Conservation (phyloP, 1,140 invertebrate species). For the Manduca sexta region DNA sequence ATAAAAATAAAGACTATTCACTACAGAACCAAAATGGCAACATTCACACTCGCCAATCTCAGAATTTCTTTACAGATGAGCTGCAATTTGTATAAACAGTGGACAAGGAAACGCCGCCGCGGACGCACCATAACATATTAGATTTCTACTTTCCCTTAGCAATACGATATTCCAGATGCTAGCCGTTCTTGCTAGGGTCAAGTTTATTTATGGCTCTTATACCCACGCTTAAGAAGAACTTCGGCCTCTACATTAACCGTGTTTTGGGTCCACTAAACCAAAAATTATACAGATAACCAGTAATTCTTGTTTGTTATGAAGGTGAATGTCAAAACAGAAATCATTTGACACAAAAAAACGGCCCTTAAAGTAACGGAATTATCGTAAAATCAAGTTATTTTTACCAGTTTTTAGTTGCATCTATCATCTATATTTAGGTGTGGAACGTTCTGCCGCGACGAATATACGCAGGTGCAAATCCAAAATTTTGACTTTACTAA, state of each 20-base stretch:
- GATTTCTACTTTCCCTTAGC: conserved; percentile 23
- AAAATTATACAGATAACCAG: too few species aligned
- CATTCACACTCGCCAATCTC: neutral
- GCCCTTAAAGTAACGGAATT: neutral
- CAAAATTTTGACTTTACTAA: too few species aligned
- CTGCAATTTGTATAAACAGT: too few species aligned
- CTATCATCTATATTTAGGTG: too few species aligned
- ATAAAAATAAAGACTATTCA: too few species aligned
- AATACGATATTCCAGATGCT: conserved; percentile 14
- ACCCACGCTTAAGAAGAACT: neutral
- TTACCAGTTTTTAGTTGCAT: too few species aligned
- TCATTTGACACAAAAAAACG: neutral
- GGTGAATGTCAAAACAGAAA: neutral
- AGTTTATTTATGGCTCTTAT: conserved; percentile 1
- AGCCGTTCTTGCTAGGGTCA: neutral
- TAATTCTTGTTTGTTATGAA: neutral
- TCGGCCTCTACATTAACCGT: too few species aligned
- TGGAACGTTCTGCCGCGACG: too few species aligned
- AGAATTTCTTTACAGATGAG: too few species aligned
- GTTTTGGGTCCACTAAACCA: too few species aligned
- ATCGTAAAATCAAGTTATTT: neutral
- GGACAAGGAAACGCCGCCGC: neutral
- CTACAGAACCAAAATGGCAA: neutral
- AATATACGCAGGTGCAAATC: too few species aligned
- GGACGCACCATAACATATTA: conserved; percentile 12